Evolutionary conservation across 2,888 invertebrate genomes (phyloP), one percentile per base, ranked within the genome.

Genomic region (Phasia obesa): DNA sequence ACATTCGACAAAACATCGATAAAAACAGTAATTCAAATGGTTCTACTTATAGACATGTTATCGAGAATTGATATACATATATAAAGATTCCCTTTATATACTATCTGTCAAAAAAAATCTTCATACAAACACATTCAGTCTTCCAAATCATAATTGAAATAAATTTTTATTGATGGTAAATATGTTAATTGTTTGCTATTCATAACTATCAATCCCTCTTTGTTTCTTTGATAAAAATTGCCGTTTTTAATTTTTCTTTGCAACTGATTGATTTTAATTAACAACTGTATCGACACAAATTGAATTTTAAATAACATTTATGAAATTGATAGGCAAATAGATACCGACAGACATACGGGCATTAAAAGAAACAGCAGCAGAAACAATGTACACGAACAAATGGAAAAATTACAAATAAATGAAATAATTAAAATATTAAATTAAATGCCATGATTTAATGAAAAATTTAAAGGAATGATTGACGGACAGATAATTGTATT

Each of bases 191-290:
- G 17, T 47, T 19, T 47, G 2, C 11, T 25, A 53, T 25, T 49
- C 1, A 25, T 27, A 53, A 53, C 23, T 5, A 25, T 53, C 23
- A 53, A 53, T 53, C 15, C 2, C 19, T 57, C 0, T 55, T 55
- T 27, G 6, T 55, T 57, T 17, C 31, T 55, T 53, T 13, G 23
- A 21, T 23, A 23, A 51, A 51, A 2, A n/a, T 42, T 42, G 13
- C 4, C 15, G 5, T 42, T 42, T 13, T n/a, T 47, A 9, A n/a
- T 47, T 4, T 11, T 38, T 15, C 2, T 17, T 44, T n/a, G 44
- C 15, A 19, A 51, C n/a, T 67, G 59, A 67, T 65, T 71, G 59
- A 57, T 64, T 70, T 62, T 77, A 77, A 64, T 77, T 77, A 70
- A 57, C 69, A 69, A 70, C 71, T 78, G 59, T 21, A 64, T 57